These are phyloP conservation scores for Oceanodroma leucorhoa DNA, from an alignment of 2,797 vertebrate species.

Conservation along the genomic window DNA sequence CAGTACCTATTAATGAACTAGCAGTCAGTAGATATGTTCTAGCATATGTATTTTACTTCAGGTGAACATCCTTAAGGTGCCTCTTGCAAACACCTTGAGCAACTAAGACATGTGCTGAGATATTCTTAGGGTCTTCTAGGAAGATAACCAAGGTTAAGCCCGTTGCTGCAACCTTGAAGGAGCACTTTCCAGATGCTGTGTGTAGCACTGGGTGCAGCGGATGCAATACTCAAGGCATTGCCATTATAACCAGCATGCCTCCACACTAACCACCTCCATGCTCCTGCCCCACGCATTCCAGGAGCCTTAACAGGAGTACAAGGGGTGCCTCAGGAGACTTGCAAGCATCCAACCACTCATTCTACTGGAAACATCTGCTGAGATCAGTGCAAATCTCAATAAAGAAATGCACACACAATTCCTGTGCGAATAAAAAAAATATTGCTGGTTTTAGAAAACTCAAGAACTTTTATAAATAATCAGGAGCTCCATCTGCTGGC, in stretches of 20 bases:
- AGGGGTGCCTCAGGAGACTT: not conserved
- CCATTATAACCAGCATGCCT: accelerated
- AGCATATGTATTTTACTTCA: not conserved
- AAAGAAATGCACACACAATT: not conserved
- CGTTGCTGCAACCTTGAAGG: not conserved
- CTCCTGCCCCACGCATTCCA: not conserved
- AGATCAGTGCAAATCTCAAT: not conserved
- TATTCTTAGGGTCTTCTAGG: not conserved
- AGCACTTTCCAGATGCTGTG: not conserved
- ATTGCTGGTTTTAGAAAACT: accelerated
- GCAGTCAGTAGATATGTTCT: not conserved
- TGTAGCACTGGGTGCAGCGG: not conserved
- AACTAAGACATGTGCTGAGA: not conserved
- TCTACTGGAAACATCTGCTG: not conserved
- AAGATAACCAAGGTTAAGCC: not conserved
- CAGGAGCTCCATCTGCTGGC: constrained; percentile 44
- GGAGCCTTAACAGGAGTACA: not conserved
- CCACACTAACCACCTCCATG: not conserved
- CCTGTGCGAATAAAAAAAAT: accelerated
- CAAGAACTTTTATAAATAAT: not conserved
- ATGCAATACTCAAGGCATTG: not conserved
- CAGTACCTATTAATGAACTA: not conserved
- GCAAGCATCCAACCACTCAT: not conserved
- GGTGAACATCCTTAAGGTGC: not conserved
- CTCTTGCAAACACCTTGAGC: not conserved